A percentile compares a stretch with the other conserved stretches of the same genome.
phyloP scores from a whole-genome alignment of 2,113 vertebrate genomes.

The Bombycilla garrulus region DNA sequence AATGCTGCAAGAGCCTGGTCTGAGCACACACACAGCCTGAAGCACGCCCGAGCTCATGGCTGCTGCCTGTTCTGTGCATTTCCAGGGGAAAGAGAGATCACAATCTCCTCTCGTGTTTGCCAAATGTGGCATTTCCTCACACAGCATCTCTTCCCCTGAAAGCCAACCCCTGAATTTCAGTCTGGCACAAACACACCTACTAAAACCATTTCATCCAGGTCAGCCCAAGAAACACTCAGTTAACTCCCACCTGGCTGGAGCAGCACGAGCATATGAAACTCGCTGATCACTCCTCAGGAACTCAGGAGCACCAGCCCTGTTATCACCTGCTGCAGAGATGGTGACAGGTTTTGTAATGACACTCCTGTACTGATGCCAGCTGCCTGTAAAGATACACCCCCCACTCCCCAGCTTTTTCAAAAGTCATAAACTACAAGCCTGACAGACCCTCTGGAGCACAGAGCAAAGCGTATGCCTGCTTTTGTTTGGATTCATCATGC shows the following conservation, averaged over 20 bases:
- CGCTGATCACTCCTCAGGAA: not conserved
- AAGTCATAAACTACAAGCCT: not conserved
- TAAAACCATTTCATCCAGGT: not conserved
- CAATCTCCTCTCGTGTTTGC: not conserved
- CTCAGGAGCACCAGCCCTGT: not conserved
- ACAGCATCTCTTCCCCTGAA: not conserved
- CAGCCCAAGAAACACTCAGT: not conserved
- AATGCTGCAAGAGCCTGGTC: fast-evolving
- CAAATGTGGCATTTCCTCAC: not conserved
- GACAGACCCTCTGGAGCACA: not conserved
- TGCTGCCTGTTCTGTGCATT: fast-evolving
- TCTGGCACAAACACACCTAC: not conserved
- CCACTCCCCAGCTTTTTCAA: fast-evolving
- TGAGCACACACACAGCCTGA: fast-evolving
- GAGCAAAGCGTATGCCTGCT: not conserved
- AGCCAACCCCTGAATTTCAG: not conserved
- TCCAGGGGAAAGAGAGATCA: not conserved
- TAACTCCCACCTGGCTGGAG: not conserved
- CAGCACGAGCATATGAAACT: not conserved
- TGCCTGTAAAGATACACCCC: not conserved
- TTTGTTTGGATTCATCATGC: not conserved
- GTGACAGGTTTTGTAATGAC: not conserved
- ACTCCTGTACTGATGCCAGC: not conserved
- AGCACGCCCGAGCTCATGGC: fast-evolving
- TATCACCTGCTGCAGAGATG: not conserved